Evolutionary conservation across 2,888 invertebrate species (phyloP), one percentile per base, ranked within the genome.

Genomic region (Stenodera caucasica): DNA sequence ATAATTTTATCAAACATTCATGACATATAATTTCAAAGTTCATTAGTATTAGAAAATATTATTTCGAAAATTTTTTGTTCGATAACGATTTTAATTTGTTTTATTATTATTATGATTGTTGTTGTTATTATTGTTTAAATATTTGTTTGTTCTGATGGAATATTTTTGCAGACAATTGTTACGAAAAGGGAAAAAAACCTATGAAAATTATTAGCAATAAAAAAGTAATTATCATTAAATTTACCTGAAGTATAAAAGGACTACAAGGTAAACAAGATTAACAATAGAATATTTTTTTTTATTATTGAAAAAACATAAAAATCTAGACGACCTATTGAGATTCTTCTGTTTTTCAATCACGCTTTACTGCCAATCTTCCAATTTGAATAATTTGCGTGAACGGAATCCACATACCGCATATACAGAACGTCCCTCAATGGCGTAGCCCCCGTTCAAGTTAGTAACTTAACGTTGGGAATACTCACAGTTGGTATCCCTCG

Each of bases 11-110:
- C 21, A 26, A 4, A 26, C 2, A 21, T 23, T 12, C 12, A 12
- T 45, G 45, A 45, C 45, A 45, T 45, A 45, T 21, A 45, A 45
- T 45, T 45, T 45, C 45, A 45, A 45, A 45, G 45, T 45, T 45
- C 45, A 45, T 45, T 45, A 45, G 21, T 45, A 45, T 45, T 45
- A 23, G 45, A 45, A 23, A 23, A 45, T 21, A 45, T 45, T 30
- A 9, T 30, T 26, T 26, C 5, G 26, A 26, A 4, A 4, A 4
- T 26, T 26, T 26, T 26, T 26, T 26, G 5, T 26, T 26, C 5
- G 26, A 26, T 26, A 26, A 26, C 5, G 26, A 26, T 26, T 26
- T 23, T 45, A 7, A 18, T 45, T 45, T 6, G 21, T 26, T 4
- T 30, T 30, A 30, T 30, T 23, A 18, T 23, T 45, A 7, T 6